Evolutionary conservation across 2,888 invertebrate genomes (phyloP).

Genomic region (Diarsia rubi): DNA sequence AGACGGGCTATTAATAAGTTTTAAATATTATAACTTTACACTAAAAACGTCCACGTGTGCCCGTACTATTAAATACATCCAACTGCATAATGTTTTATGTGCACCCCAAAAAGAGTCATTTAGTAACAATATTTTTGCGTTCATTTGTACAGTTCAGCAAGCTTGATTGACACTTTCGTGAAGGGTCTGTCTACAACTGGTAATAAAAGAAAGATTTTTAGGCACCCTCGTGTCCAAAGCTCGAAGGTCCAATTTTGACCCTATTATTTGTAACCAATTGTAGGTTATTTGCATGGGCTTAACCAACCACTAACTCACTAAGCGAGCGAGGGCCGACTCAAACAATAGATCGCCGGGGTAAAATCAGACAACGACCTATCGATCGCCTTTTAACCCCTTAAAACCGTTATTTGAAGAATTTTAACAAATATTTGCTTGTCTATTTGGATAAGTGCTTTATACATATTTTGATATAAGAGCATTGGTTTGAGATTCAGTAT

Average conservation of each 20-base stretch:
- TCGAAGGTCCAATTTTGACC: background rate
- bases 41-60: too few species aligned
- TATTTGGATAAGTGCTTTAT: background rate
- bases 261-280: background rate
- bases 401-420: background rate
- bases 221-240: background rate
- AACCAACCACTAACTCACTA: conserved; percentile 4
- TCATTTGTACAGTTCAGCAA: too few species aligned
- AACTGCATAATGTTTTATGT: too few species aligned
- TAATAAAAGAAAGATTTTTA: background rate
- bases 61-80: too few species aligned
- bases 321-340: conserved; percentile 10
- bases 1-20: too few species aligned
- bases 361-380: conserved; percentile 32
- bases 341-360: conserved; percentile 27
- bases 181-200: too few species aligned
- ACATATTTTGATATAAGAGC: background rate
- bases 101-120: too few species aligned
- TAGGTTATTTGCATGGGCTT: conserved; percentile 8
- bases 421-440: conserved; percentile 15
- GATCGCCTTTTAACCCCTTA: conserved; percentile 14
- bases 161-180: too few species aligned
- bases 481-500: background rate
- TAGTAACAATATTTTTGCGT: too few species aligned
- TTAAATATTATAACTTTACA: too few species aligned